Evolutionary conservation across 2,888 invertebrate genomes (phyloP).

Genomic region (Brachyptera putata): DNA sequence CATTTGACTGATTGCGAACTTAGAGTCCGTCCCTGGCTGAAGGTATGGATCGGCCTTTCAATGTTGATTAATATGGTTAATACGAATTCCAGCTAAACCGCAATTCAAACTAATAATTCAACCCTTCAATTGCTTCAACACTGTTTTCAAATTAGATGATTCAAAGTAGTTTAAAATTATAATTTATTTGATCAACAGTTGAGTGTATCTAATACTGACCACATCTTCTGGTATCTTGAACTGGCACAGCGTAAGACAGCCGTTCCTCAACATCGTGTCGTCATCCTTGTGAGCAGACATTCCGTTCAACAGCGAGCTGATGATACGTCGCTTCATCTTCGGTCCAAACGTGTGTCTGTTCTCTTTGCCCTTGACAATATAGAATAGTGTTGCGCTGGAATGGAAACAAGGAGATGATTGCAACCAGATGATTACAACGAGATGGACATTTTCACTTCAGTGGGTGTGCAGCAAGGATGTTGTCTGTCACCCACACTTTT

Average conservation of each 20-base stretch:
- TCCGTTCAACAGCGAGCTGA: constrained; percentile 77
- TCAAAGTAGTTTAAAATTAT: no score
- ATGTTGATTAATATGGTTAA: no score
- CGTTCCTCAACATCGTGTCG: constrained; percentile 94
- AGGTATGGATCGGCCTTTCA: no score
- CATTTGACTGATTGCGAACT: no score
- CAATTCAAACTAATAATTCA: no score
- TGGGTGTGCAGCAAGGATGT: no score
- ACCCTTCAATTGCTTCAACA: no score
- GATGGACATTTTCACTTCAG: not conserved
- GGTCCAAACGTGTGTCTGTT: constrained; percentile 68
- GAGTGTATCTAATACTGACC: constrained; percentile 50
- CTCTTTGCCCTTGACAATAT: constrained; percentile 86
- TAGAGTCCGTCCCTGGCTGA: no score
- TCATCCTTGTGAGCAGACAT: constrained; percentile 84
- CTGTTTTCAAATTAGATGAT: no score
- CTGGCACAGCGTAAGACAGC: constrained; percentile 90
- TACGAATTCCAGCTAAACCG: no score
- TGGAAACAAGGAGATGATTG: constrained; percentile 41
- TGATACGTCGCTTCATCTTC: constrained; percentile 71
- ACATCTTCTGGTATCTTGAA: constrained; percentile 94
- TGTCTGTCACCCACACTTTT: no score
- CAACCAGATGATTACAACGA: not conserved
- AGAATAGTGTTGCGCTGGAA: constrained; percentile 89
- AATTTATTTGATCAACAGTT: no score